phyloP scores from a whole-genome alignment of 2,113 vertebrate genomes.

The Labrus mixtus region DNA sequence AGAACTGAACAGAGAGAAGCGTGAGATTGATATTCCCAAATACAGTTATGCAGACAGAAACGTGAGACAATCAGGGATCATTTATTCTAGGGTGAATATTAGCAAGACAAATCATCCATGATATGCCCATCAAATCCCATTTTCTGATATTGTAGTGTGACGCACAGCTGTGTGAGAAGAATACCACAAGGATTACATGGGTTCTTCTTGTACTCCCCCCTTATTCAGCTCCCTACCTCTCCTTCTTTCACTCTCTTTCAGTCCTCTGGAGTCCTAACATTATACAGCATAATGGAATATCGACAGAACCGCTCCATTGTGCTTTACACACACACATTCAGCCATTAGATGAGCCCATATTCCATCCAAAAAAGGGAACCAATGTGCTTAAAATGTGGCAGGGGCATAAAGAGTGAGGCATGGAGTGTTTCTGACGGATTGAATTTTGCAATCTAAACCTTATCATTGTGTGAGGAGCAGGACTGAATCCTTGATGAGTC shows the following conservation, averaged over 20 bases:
- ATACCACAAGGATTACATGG: slow-evolving; percentile 63
- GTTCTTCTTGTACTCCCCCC: slow-evolving; percentile 44
- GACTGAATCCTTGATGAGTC: slow-evolving; percentile 65
- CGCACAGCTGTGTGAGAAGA: slow-evolving; percentile 39
- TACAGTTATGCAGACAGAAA: slow-evolving; percentile 41
- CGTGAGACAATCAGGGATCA: slow-evolving; percentile 47
- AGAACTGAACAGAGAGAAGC: slow-evolving; percentile 12
- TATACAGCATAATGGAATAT: slow-evolving; percentile 73
- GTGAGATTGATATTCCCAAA: slow-evolving; percentile 46
- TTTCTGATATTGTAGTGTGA: slow-evolving; percentile 54
- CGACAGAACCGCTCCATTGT: slow-evolving; percentile 62
- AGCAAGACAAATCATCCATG: slow-evolving; percentile 57
- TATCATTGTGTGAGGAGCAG: slow-evolving; percentile 51
- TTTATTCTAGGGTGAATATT: slow-evolving; percentile 51
- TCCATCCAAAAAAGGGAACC: slow-evolving; percentile 56
- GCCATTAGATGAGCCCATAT: slow-evolving; percentile 43
- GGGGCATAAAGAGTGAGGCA: slow-evolving; percentile 22
- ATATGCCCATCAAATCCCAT: slow-evolving; percentile 69
- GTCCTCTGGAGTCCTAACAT: slow-evolving; percentile 65
- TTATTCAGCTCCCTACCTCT: slow-evolving; percentile 43
- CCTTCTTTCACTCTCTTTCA: slow-evolving; percentile 20
- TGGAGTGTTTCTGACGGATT: slow-evolving; percentile 56
- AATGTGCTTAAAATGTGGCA: slow-evolving; percentile 38
- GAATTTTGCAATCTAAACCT: slow-evolving; percentile 73
- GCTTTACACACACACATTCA: slow-evolving; percentile 60